Evolutionary conservation across 2,797 vertebrate species (phyloP).

Genomic region (Pseudomugil gertrudae): DNA sequence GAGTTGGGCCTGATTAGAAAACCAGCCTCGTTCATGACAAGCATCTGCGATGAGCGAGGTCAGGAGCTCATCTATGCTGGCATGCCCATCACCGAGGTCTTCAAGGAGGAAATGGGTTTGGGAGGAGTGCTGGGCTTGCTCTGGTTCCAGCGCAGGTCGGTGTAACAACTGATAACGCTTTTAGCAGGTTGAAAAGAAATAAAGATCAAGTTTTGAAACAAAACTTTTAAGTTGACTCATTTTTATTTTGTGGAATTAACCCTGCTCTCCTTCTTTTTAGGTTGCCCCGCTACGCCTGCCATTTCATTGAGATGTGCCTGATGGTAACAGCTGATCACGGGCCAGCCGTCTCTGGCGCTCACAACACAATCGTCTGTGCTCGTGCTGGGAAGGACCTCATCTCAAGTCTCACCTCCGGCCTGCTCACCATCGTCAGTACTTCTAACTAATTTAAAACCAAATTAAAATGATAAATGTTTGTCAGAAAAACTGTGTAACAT

Average conservation of each 20-base stretch:
- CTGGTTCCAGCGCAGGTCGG: conserved; percentile 95
- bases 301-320: conserved; percentile 99
- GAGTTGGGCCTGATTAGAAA: conserved; percentile 97
- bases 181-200: not conserved
- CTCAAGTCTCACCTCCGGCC: conserved; percentile 95
- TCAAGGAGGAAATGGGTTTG: conserved; percentile 97
- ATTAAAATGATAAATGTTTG: not conserved
- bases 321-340: conserved; percentile 99
- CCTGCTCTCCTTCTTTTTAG: conserved; percentile 67
- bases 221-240: not conserved
- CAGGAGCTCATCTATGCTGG: conserved; percentile 98
- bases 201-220: not conserved
- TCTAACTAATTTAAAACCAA: not conserved
- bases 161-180: not conserved
- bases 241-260: not conserved
- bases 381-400: conserved; percentile 97
- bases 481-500: not conserved
- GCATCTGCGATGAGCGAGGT: conserved; percentile 97
- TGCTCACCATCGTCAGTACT: conserved; percentile 93
- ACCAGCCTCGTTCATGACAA: conserved; percentile 98
- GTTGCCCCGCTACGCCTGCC: conserved; percentile 93
- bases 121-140: conserved; percentile 97
- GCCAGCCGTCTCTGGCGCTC: conserved; percentile 94
- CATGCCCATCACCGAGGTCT: conserved; percentile 98
- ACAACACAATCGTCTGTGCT: conserved; percentile 98